Percentiles rank a stretch among this genome's conserved stretches.
Conservation (phyloP, 2,888 invertebrate species). For the Callyntrura sp. region DNA sequence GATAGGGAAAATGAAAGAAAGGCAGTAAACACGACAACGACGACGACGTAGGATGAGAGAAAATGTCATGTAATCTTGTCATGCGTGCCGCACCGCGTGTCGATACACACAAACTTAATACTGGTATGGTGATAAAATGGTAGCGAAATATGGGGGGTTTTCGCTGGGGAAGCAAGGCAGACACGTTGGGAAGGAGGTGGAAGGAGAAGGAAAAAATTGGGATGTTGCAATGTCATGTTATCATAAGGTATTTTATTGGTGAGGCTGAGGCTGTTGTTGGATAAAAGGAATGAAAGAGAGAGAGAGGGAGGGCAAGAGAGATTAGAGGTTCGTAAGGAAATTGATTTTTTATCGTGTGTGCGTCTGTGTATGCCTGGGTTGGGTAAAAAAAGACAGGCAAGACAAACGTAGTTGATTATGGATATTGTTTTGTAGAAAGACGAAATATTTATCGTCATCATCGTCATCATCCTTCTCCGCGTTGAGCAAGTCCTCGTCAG, state of each 20-base stretch:
- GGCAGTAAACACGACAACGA: neutral
- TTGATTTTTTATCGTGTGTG: neutral
- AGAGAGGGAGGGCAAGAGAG: too few relatives aligned
- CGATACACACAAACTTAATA: neutral
- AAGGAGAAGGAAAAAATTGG: neutral
- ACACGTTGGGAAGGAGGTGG: neutral
- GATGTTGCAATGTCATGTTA: constrained; percentile 16
- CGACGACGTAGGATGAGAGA: neutral
- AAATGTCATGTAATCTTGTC: constrained; percentile 48
- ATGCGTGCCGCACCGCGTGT: neutral
- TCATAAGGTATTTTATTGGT: neutral
- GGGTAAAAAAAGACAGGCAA: neutral
- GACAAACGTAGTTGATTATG: neutral
- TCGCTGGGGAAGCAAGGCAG: neutral
- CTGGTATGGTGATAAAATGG: neutral
- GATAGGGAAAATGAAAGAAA: neutral
- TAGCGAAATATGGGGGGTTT: neutral
- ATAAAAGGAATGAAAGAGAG: neutral
- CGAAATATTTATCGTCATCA: neutral
- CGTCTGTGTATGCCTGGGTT: neutral
- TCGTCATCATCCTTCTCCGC: neutral
- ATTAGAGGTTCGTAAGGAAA: neutral
- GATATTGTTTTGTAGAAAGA: constrained; percentile 5
- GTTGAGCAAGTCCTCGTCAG: constrained; percentile 11
- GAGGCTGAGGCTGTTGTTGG: neutral